Evolutionary conservation across 2,113 vertebrate species (phyloP).

Genomic region (Lamprologus lemairii): DNA sequence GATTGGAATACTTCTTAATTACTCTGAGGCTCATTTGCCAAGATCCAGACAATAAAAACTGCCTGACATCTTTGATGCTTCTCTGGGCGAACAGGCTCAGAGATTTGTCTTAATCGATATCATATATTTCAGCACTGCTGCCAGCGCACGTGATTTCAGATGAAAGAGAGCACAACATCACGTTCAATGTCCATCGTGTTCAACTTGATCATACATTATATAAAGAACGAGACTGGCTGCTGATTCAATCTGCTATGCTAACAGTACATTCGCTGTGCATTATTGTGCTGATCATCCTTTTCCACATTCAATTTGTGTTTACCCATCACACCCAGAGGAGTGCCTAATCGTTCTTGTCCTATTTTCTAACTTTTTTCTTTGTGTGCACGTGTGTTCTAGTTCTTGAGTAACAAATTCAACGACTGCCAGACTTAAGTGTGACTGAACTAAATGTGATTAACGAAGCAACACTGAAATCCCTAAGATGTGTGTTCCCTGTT

Average conservation of each 20-base stretch:
- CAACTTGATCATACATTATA: neutral
- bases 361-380: neutral
- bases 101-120: constrained; percentile 31
- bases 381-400: neutral
- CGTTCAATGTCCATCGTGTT: neutral
- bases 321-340: neutral
- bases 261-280: neutral
- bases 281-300: neutral
- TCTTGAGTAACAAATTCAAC: neutral
- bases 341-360: neutral
- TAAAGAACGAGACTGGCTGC: neutral
- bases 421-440: neutral
- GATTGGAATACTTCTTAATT: constrained; percentile 53
- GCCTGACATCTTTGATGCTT: constrained; percentile 5
- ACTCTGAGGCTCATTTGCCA: constrained; percentile 47
- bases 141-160: neutral
- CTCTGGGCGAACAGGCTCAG: neutral
- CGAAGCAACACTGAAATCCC: neutral
- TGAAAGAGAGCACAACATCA: neutral
- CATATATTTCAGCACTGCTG: neutral
- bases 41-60: constrained; percentile 29
- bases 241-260: neutral
- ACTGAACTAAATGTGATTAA: neutral
- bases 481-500: neutral
- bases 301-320: neutral